Evolutionary conservation across 2,797 vertebrate species (phyloP), one percentile per base, ranked within the genome.

Genomic region (Gila robusta): DNA sequence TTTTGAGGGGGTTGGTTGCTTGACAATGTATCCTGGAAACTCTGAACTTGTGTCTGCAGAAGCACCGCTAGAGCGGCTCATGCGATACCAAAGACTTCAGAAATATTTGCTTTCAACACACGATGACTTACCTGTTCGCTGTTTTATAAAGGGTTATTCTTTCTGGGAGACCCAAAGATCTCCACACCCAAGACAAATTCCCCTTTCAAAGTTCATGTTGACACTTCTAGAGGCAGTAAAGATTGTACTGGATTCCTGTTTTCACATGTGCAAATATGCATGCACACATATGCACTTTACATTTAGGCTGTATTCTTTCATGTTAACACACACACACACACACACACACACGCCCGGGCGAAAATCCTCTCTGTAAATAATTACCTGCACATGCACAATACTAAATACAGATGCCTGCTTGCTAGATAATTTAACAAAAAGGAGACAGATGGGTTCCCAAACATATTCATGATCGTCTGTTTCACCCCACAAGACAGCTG

Each of bases 81-180:
- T 86, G 89, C 47, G 3, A 89, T 89, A 89, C 84, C 86, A 86
- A 9, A 71, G 85, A 89, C 89, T 92, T 92, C 91, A 89, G 88
- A 92, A 94, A 92, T 92, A 82, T 93, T 93, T 92, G 88, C 93
- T 84, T 71, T 89, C 86, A 62, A 62, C 62, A 72, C 71, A 66
- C 32, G 12, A 70, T 32, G 37, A 80, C 85, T 85, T 21, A 41
- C 66, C 35, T 86, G 59, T 83, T 39, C 21, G 6, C n/a, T 35
- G 12, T 23, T 35, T 89, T 71, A 56, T 67, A 39, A 12, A 70
- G 66, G 64, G 66, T 35, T 11, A 0, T 10, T 83, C 39, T 71
- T 54, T 54, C 72, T 74, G 28, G 5, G n/a, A 69, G 49, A 82
- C 79, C 83, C 28, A 35, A 59, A 84, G 39, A 69, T 70, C 44